Evolutionary conservation across 1,140 invertebrate species (phyloP).

Genomic region (Drosophila rhopaloa): DNA sequence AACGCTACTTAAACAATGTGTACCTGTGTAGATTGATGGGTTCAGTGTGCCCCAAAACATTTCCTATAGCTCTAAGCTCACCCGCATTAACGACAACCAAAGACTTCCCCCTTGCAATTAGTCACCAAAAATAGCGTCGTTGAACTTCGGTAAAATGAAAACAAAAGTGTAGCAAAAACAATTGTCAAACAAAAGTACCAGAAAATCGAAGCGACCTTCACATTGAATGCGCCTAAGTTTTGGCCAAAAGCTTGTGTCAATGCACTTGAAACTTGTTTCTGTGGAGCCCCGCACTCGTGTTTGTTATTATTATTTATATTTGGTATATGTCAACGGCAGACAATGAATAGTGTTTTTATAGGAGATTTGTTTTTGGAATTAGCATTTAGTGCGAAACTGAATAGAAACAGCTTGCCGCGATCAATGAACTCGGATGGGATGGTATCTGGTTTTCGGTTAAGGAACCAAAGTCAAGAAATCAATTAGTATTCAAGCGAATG

Average conservation of each 20-base stretch:
- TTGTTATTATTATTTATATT: slow-evolving; percentile 71
- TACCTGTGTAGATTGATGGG: slow-evolving; percentile 2
- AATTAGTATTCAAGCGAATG: slow-evolving; percentile 32
- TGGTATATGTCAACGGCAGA: slow-evolving; percentile 58
- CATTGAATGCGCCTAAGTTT: slow-evolving; percentile 68
- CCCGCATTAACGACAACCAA: slow-evolving; percentile 55
- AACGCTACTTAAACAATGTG: too few species aligned
- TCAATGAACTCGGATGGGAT: slow-evolving; percentile 65
- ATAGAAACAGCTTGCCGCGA: slow-evolving; percentile 39
- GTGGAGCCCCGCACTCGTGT: slow-evolving; percentile 32
- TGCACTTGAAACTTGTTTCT: slow-evolving; percentile 64
- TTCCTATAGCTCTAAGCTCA: slow-evolving; percentile 22
- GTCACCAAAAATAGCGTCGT: slow-evolving; percentile 57
- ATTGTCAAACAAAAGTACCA: slow-evolving; percentile 32
- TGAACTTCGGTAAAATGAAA: slow-evolving; percentile 53
- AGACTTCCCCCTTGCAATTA: slow-evolving; percentile 71
- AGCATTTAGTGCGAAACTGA: slow-evolving; percentile 60
- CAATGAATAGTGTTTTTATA: slow-evolving; percentile 56
- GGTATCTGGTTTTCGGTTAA: slow-evolving; percentile 60
- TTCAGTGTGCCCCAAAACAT: slow-evolving; percentile 41
- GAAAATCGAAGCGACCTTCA: slow-evolving; percentile 64
- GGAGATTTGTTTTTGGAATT: slow-evolving; percentile 56
- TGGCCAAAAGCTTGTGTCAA: slow-evolving; percentile 52
- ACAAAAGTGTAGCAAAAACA: slow-evolving; percentile 41
- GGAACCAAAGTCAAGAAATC: slow-evolving; percentile 48